A percentile compares a stretch with the other conserved stretches of the same genome.
Evolutionary conservation across 2,888 invertebrate genomes (phyloP).

Genomic region (Aphidius colemani): DNA sequence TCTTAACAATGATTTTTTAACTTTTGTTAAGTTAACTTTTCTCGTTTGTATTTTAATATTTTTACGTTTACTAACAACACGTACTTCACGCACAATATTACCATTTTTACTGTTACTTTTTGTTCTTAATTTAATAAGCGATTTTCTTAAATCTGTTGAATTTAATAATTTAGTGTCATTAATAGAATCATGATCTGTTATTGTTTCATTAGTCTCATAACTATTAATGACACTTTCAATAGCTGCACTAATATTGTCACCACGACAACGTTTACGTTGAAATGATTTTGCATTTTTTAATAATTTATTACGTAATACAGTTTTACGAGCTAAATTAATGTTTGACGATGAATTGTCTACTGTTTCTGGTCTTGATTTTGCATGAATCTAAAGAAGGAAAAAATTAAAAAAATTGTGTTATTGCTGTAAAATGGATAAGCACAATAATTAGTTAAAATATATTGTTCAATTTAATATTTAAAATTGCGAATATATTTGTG

Average conservation of each 20-base stretch:
- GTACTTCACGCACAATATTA: constrained; percentile 35
- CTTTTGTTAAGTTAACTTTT: constrained; percentile 6
- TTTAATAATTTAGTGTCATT: background rate
- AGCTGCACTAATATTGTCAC: constrained; percentile 50
- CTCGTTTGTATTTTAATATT: constrained; percentile 42
- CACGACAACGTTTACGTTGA: constrained; percentile 50
- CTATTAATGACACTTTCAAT: constrained; percentile 48
- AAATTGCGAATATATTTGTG: background rate
- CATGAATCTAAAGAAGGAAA: constrained; percentile 47
- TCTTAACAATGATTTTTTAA: constrained; percentile 29
- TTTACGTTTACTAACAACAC: constrained; percentile 47
- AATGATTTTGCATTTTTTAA: constrained; percentile 56
- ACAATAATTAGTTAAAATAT: too few species aligned
- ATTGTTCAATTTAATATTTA: too few species aligned
- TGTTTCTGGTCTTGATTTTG: constrained; percentile 46
- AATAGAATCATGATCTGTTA: background rate
- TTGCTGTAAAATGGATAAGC: too few species aligned
- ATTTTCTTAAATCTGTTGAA: too few species aligned
- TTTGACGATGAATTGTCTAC: constrained; percentile 42
- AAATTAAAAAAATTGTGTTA: constrained; percentile 8
- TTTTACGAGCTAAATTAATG: constrained; percentile 44
- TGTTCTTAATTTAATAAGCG: too few species aligned
- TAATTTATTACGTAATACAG: constrained; percentile 52
- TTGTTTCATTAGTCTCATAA: constrained; percentile 18
- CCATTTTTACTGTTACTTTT: constrained; percentile 29